Base-by-base conservation (phyloP, 2,888 invertebrate genomes). In the Cerceris rybyensis region DNA sequence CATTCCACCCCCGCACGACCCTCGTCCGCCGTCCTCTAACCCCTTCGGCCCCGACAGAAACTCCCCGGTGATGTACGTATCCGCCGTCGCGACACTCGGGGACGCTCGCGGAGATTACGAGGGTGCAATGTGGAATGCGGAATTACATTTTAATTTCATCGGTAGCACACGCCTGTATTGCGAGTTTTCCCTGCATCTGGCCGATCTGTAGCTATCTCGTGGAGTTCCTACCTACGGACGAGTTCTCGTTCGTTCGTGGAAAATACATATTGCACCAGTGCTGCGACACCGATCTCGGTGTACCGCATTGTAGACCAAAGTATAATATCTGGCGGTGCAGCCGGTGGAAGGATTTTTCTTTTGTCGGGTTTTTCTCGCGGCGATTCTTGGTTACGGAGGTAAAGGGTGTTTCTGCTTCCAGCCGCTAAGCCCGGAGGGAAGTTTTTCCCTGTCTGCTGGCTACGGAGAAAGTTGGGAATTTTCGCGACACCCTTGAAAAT, bases 61-160 rank as follows among this genome's bases (percentile, higher is more conserved):
- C 57, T 46, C n/a, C n/a, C 59, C 59, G 67, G 71, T 74, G 81
- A 79, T 77, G 80, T 75, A 74, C 77, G 68, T 68, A 75, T 70
- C 61, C 79, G 70, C 57, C 74, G 68, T 59, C 73, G 52, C 77
- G 82, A 82, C 84, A 75, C 79, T 63, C 76, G 65, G 67, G 60
- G 54, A 58, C 68, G 82, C 75, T 72, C 78, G 80, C 73, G 83
- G 86, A 87, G 87, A 88, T 89, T 88, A 89, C 87, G 83, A 82
- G 87, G 75, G 81, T 78, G 84, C 88, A 79, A 79, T 79, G 83
- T 82, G 82, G 81, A 83, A 83, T 64, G 77, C 58, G 87, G 84
- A 90, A 91, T 90, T 90, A 90, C 90, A 88, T 90, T 90, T 90
- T 90, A 90, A 90, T 89, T 90, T 90, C 88, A 87, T 88, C 86